phyloP scores from a whole-genome alignment of 2,797 vertebrate species.

The Syngnathus acus region DNA sequence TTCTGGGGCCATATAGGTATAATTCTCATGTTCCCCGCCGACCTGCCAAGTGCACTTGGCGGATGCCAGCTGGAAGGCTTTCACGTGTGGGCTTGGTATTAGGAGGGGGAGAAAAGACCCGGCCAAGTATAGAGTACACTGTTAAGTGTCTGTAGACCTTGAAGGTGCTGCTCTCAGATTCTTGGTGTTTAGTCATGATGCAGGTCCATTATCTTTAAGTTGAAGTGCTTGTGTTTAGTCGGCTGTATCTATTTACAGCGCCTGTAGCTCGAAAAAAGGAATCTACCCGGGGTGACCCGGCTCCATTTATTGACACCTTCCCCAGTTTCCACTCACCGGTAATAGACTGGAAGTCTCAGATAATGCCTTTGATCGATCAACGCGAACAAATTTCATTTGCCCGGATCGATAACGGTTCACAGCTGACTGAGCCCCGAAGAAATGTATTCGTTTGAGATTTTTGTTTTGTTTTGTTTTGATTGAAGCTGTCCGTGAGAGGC shows the following conservation, averaged over 20 bases:
- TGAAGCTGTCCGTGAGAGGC: slow-evolving; percentile 77
- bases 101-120: slow-evolving; percentile 50
- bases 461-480: slow-evolving; percentile 80
- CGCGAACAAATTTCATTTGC: slow-evolving; percentile 98
- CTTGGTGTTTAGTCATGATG: slow-evolving; percentile 62
- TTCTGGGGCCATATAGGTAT: slow-evolving; percentile 74
- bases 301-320: slow-evolving; percentile 79
- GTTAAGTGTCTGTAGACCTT: slow-evolving; percentile 60
- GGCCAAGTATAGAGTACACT: slow-evolving; percentile 52
- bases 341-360: slow-evolving; percentile 94
- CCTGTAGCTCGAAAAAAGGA: slow-evolving; percentile 65
- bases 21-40: slow-evolving; percentile 69
- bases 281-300: slow-evolving; percentile 74
- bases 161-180: slow-evolving; percentile 57
- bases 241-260: slow-evolving; percentile 62
- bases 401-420: slow-evolving; percentile 99
- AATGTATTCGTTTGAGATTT: slow-evolving; percentile 85
- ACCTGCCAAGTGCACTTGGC: slow-evolving; percentile 70
- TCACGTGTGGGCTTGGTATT: slow-evolving; percentile 49
- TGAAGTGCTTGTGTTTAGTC: slow-evolving; percentile 68
- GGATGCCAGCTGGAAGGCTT: slow-evolving; percentile 81
- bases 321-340: slow-evolving; percentile 87
- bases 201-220: slow-evolving; percentile 77
- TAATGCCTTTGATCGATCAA: slow-evolving; percentile 99
- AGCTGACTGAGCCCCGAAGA: slow-evolving; percentile 88